Base-by-base conservation (phyloP, 2,888 invertebrate genomes). In the Ceramica pisi region DNA sequence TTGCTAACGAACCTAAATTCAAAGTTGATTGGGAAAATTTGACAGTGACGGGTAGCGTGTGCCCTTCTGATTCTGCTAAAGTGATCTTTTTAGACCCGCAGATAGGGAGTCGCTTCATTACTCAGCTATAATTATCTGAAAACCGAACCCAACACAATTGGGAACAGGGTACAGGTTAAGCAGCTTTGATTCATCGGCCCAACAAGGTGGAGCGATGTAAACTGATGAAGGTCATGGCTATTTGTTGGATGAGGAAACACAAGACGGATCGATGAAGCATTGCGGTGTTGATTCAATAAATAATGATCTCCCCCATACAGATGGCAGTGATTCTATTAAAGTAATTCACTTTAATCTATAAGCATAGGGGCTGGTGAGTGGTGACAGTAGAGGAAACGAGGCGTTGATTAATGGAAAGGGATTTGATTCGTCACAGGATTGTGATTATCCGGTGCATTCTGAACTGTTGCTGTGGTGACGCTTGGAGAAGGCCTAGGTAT, bases 261-360 rank as follows among this genome's bases (percentile, higher is more conserved):
- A 35, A 14, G 4, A 57, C 7, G 12, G 14, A 8, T 57, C 14
- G 7, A 21, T n/a, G 6, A n/a, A 14, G n/a, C 8, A 7, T 19
- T 31, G 14, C 19, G 19, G n/a, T 23, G 69, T 68, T 77, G 44
- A 77, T 68, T 50, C 69, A 59, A 59, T 78, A 78, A 70, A 71
- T 55, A 60, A 77, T 51, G 1, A 19, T 71, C 16, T 61, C 78
- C 56, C 74, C 35, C 62, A 56, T 62, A 23, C 0, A 23, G 38
- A 23, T n/a, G 31, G 14, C 14, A 70, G 38, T 51, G 35, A 56
- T 62, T 71, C 61, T 61, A 73, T 70, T 70, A 59, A 46, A 46
- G 44, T 21, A 38, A 56, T 46, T 61, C n/a, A 23, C 21, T 60
- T 46, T 1, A 75, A 78, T 71, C 38, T 21, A 0, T 44, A 62